Base-by-base conservation (phyloP, 2,797 vertebrate species). In the Peromyscus attwateri region DNA sequence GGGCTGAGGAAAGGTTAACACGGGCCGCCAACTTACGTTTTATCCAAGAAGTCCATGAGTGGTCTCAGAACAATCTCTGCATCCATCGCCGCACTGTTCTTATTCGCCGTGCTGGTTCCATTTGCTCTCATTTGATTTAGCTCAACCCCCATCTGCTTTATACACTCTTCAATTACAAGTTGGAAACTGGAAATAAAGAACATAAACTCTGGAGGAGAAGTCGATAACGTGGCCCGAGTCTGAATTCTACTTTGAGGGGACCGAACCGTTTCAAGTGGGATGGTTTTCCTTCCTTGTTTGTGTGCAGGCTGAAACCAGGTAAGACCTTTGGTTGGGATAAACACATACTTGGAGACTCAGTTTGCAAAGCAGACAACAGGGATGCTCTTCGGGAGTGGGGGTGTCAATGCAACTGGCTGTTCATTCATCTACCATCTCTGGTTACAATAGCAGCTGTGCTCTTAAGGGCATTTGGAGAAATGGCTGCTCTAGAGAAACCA, bases 21-120 rank as follows among this genome's bases (percentile, higher is more conserved):
- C 23, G 83, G 75, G 52, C 23, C 31, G 46, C 75, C 55, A 62
- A 94, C 99, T 98, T 95, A 99, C 99, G 98, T 99, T 98, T 99
- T 99, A 98, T 99, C 99, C 96, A 99, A 98, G 90, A 99, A 99
- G 97, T 99, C 99, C 99, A 99, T 99, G 40, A 99, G 99, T 1
- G 99, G 99, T 62, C 99, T 98, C 55, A 99, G 98, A n/a, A 99
- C 99, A 0, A 99, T 98, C 98, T 99, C 99, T 0, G 99, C 99
- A 77, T 99, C 99, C 98, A 99, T 98, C 29, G 99, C 99, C 0
- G 99, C 98, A 7, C 99, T 99, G 98, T 99, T 99, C 84, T 99
- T 99, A 96, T 99, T 99, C 49, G 98, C 98, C 3, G 98, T 89
- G 2, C 98, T 89, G 5, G 98, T 98, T 82, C 98, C 98, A 14